These are phyloP conservation scores for Hypomecis atomaria DNA, from an alignment of 2,888 invertebrate genomes.

Conservation along the genomic window DNA sequence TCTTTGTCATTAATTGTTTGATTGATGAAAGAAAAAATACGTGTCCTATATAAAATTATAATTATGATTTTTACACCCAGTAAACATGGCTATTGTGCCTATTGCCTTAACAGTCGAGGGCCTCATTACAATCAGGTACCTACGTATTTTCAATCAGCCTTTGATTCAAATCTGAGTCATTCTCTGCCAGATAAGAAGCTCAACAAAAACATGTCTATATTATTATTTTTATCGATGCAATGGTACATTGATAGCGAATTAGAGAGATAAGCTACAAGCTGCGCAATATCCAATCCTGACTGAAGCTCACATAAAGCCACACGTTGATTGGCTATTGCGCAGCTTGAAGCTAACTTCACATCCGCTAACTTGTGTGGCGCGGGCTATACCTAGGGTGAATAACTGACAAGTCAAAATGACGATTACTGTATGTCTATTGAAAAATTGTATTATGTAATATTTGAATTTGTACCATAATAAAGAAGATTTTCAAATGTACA, in stretches of 20 bases:
- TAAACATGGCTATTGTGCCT: no score
- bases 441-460: not conserved
- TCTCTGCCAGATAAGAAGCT: conserved; percentile 1
- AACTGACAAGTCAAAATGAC: conserved; percentile 15
- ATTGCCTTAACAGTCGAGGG: not conserved
- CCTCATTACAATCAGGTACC: not conserved
- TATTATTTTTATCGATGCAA: conserved; percentile 22
- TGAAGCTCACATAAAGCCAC: no score
- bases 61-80: no score
- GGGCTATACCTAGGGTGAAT: conserved; percentile 18
- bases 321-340: no score
- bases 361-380: no score
- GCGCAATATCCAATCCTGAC: no score
- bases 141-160: not conserved
- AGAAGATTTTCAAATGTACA: not conserved
- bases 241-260: conserved; percentile 17
- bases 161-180: not conserved
- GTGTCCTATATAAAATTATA: no score
- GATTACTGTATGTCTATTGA: not conserved
- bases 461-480: not conserved
- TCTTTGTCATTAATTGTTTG: no score
- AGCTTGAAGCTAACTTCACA: no score
- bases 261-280: no score
- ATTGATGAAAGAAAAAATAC: no score
- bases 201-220: not conserved